Evolutionary conservation across 1,140 invertebrate species (phyloP).

Genomic region (Drosophila baimaii): DNA sequence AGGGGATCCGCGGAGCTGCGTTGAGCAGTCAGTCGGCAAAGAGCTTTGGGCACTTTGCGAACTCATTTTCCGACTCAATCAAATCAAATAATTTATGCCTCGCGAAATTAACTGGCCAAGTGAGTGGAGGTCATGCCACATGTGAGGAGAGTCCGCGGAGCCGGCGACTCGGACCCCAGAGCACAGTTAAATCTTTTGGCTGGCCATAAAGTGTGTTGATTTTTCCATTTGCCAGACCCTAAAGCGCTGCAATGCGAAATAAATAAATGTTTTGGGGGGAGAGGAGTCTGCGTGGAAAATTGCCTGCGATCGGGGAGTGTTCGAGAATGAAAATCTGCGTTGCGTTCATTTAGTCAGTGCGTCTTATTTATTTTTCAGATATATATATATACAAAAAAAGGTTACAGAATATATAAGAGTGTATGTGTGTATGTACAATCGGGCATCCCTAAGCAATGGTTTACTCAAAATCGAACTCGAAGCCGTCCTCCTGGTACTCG

Average conservation of each 20-base stretch:
- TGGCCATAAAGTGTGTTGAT: slow-evolving; percentile 79
- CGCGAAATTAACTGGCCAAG: slow-evolving; percentile 75
- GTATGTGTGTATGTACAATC: slow-evolving; percentile 54
- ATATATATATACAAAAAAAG: slow-evolving; percentile 4
- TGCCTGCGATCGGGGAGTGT: slow-evolving; percentile 25
- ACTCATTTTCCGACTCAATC: slow-evolving; percentile 84
- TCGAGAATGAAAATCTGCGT: slow-evolving; percentile 27
- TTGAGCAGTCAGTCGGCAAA: slow-evolving; percentile 45
- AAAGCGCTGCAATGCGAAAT: slow-evolving; percentile 72
- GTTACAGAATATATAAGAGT: no score
- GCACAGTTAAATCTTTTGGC: slow-evolving; percentile 68
- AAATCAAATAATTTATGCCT: slow-evolving; percentile 84
- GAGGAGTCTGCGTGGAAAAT: slow-evolving; percentile 29
- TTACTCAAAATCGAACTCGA: slow-evolving; percentile 66
- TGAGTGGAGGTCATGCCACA: slow-evolving; percentile 68
- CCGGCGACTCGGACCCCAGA: slow-evolving; percentile 47
- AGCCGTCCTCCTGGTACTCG: slow-evolving; percentile 71
- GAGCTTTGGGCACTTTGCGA: slow-evolving; percentile 78
- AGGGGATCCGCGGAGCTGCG: slow-evolving; percentile 12
- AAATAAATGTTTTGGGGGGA: slow-evolving; percentile 54
- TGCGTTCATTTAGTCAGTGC: slow-evolving; percentile 26
- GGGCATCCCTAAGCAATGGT: neutral
- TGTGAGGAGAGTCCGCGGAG: slow-evolving; percentile 36
- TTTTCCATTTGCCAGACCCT: slow-evolving; percentile 78
- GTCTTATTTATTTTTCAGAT: slow-evolving; percentile 42